Evolutionary conservation across 2,797 vertebrate species (phyloP), one percentile per base, ranked within the genome.

Genomic region (Mustela erminea): DNA sequence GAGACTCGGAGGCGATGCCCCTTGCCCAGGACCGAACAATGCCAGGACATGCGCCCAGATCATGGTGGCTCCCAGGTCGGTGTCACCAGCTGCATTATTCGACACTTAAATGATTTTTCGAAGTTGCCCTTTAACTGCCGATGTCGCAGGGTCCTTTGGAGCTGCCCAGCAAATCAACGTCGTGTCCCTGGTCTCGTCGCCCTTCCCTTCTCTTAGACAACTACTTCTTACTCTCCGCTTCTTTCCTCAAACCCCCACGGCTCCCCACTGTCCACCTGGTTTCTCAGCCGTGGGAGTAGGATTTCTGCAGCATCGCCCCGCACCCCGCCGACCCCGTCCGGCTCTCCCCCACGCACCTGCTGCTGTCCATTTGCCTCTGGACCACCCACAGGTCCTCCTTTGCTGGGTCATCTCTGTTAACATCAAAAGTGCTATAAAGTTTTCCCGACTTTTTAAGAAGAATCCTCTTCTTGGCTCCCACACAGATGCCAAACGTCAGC

Each of bases 81-180:
- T 60, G 38, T 58, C 5, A 38, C 9, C 35, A 4, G 38, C 7
- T 2, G 6, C 5, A 35, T 49, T 29, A 60, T 15, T 43, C 41
- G 35, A 14, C 21, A 35, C 29, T 27, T 66, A 43, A 56, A 27
- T 78, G 18, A n/a, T 70, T 78, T 78, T 56, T 66, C 41, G 25
- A 62, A 29, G 66, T 75, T 70, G 14, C 60, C 25, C 1, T 9
- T 23, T 70, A 27, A 18, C 29, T 41, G 35, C 41, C 7, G 0
- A 1, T 11, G n/a, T 23, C 18, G 3, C 9, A 0, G 2, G 25
- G 6, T 9, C 68, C 21, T 35, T 38, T 18, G 13, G 18, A 52
- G 15, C 13, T 25, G 3, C 70, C 43, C 1, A 11, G 10, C 15
- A 4, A 3, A 6, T 13, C 3, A 3, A 1, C 64, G 1, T n/a